Evolutionary conservation across 2,888 invertebrate genomes (phyloP), one percentile per base, ranked within the genome.

Genomic region (Odontocolon sp.): DNA sequence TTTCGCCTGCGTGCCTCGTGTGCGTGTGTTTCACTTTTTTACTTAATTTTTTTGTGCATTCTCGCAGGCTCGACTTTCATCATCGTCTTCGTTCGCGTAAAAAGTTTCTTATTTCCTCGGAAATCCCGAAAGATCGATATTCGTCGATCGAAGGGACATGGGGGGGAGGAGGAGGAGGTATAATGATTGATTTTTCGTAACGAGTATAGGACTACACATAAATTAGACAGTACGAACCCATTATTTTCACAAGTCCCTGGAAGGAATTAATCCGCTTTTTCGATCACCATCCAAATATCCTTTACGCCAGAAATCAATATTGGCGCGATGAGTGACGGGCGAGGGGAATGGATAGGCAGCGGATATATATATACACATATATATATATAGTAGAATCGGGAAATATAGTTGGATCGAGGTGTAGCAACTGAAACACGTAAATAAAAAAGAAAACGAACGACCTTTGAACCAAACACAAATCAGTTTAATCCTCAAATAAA

Each of bases 401-500:
- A 50, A 26, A 14, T 3, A 3, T 42, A 28, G 59, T 38, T 56
- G 63, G 69, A 45, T 38, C 56, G 31, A 33, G 50, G 80, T n/a
- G 78, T 69, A 72, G 64, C 77, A 88, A 88, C 86, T 86, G 82
- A 88, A 87, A 87, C 77, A 81, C 33, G 79, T 79, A 85, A 88
- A 86, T 86, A 80, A 85, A 88, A 77, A 80, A 78, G 63, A 74
- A 88, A 89, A 87, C 82, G 80, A 86, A 89, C 88, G 84, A 87
- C 86, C 81, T 85, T 63, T 59, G 88, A 90, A 90, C 89, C 88
- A 90, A 90, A 90, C 89, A 89, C 89, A 90, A 90, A 90, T 89
- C 89, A 90, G 90, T 90, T 90, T 90, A 90, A 90, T 90, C 85
- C 87, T 88, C 89, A 89, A 89, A 90, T 89, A 89, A 89, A 89